These are phyloP conservation scores for Lasaia peninsularis DNA, from an alignment of 1,140 invertebrate species.

Conservation along the genomic window DNA sequence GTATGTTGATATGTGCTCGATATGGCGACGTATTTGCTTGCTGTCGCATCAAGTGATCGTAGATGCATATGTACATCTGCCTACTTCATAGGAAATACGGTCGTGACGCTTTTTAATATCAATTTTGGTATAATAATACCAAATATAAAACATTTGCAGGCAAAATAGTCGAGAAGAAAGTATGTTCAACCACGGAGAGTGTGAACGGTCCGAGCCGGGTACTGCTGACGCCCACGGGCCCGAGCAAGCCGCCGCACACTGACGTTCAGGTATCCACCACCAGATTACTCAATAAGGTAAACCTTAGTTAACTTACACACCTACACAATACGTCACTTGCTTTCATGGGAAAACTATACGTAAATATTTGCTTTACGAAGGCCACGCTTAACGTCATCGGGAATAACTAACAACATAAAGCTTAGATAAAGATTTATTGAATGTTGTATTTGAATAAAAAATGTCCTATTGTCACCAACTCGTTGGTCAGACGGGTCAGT, in stretches of 20 bases:
- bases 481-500: too few species aligned
- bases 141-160: slow-evolving; percentile 49
- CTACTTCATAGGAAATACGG: too few species aligned
- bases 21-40: too few species aligned
- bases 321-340: slow-evolving; percentile 24
- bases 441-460: too few species aligned
- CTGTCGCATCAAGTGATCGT: too few species aligned
- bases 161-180: slow-evolving; percentile 81
- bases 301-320: slow-evolving; percentile 49
- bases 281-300: slow-evolving; percentile 77
- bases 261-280: slow-evolving; percentile 74
- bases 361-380: not conserved
- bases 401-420: not conserved
- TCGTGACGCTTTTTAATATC: too few species aligned
- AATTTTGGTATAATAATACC: too few species aligned
- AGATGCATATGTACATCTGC: too few species aligned
- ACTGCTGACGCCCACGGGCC: slow-evolving; percentile 40
- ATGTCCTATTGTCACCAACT: too few species aligned
- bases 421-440: too few species aligned
- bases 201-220: slow-evolving; percentile 64
- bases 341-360: slow-evolving; percentile 27
- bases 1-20: too few species aligned
- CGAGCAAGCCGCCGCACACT: slow-evolving; percentile 51
- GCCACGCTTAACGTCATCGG: not conserved
- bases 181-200: slow-evolving; percentile 68